Evolutionary conservation across 2,113 vertebrate species (phyloP), one percentile per base, ranked within the genome.

Genomic region (Bufo bufo): DNA sequence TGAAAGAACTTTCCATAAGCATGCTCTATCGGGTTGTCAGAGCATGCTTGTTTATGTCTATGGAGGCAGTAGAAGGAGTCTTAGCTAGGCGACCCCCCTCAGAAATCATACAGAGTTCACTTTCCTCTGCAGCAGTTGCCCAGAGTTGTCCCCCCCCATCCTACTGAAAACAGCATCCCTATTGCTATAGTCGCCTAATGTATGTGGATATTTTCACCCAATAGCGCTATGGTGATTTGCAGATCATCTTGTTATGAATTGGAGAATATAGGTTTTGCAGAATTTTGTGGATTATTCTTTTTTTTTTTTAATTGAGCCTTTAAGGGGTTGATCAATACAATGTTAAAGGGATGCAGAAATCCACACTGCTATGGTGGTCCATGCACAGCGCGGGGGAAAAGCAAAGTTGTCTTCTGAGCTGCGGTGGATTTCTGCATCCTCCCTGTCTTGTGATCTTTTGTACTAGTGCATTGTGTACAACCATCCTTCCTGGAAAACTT

Each of bases 371-470:
- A 91, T 85, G 92, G 19, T 63, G 58, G 84, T 45, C 9, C 12
- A 11, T 72, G 20, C 13, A 84, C 61, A 54, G 14, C 19, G 43
- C 6, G 9, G 59, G 65, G 20, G 14, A 19, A 14, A 1, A 72
- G 9, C 9, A 43, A 47, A 75, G 43, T 20, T n/a, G n/a, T 6
- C 3, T 11, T 4, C 43, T 43, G 33, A 47, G 61, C 63, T 94
- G 91, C 93, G 93, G 94, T 96, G 95, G 95, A 96, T 96, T 96
- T 96, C 95, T 96, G 95, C 96, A 94, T 95, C 95, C 91, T 93
- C 94, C 94, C 91, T 95, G 95, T 96, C 93, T 92, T 93, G 94
- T 96, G 91, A 87, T 94, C 91, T 94, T 94, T 91, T 91, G 93
- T 96, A 94, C 94, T 95, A 92, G 95, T 92, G 92, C 93, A 50